These are phyloP conservation scores for Nematostella vectensis DNA, from an alignment of 92 coral and sea anemone species.

Conservation along the genomic window DNA sequence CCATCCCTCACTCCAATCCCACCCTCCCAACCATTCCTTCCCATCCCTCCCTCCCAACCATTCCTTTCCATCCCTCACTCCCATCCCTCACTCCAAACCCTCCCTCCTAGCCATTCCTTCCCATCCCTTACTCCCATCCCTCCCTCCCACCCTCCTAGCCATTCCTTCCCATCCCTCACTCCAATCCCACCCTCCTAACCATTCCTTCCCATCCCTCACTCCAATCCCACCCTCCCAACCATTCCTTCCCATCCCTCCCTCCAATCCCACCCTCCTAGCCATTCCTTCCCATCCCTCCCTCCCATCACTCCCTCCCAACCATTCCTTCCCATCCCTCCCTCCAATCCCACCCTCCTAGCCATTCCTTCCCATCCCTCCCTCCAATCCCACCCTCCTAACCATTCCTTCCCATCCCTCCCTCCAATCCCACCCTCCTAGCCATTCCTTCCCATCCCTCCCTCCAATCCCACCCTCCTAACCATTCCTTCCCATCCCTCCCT, in stretches of 20 bases:
- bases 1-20: too few relatives aligned
- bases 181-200: not conserved
- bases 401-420: too few relatives aligned
- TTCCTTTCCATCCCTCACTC: not conserved
- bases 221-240: too few relatives aligned
- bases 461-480: not conserved
- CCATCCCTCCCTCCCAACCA: not conserved
- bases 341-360: not conserved
- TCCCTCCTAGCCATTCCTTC: too few relatives aligned
- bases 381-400: too few relatives aligned
- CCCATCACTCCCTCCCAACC: too few relatives aligned
- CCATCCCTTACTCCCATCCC: too few relatives aligned
- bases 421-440: not conserved
- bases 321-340: not conserved
- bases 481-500: not conserved
- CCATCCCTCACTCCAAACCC: too few relatives aligned
- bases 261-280: not conserved
- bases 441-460: not conserved
- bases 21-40: not conserved
- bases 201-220: too few relatives aligned
- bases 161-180: not conserved
- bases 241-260: not conserved
- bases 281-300: too few relatives aligned
- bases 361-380: too few relatives aligned
- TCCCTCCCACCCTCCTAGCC: too few relatives aligned